Conservation (phyloP, 2,888 invertebrate species). For the Leptopilina drosophilae region DNA sequence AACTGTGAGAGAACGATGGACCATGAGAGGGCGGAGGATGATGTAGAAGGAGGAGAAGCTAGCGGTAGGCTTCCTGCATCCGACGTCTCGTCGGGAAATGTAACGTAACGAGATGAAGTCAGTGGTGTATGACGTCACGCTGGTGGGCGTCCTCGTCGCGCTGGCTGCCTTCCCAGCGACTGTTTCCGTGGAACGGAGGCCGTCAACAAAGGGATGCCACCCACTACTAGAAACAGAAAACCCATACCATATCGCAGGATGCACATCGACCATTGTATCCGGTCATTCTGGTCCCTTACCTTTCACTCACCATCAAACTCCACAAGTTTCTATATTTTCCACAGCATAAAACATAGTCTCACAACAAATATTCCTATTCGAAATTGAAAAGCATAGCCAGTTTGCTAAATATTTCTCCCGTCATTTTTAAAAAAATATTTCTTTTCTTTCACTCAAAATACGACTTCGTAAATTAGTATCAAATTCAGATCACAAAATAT, state of each 20-base stretch:
- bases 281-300: constrained; percentile 3
- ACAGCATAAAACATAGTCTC: no score
- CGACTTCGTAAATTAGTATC: no score
- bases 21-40: constrained; percentile 51
- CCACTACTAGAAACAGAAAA: constrained; percentile 54
- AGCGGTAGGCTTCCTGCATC: constrained; percentile 70
- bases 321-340: no score
- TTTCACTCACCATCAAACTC: not conserved
- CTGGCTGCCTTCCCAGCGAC: constrained; percentile 71
- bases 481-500: not conserved
- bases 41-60: constrained; percentile 52
- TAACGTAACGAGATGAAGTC: constrained; percentile 77
- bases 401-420: no score
- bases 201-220: constrained; percentile 56
- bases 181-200: constrained; percentile 63
- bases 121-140: constrained; percentile 79
- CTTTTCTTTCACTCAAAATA: no score
- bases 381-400: no score
- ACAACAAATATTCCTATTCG: no score
- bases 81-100: constrained; percentile 72
- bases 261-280: constrained; percentile 48
- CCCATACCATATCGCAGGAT: constrained; percentile 57
- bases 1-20: constrained; percentile 60
- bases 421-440: no score
- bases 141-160: constrained; percentile 71